phyloP scores from a whole-genome alignment of 2,797 vertebrate species.

The Falco columbarius region DNA sequence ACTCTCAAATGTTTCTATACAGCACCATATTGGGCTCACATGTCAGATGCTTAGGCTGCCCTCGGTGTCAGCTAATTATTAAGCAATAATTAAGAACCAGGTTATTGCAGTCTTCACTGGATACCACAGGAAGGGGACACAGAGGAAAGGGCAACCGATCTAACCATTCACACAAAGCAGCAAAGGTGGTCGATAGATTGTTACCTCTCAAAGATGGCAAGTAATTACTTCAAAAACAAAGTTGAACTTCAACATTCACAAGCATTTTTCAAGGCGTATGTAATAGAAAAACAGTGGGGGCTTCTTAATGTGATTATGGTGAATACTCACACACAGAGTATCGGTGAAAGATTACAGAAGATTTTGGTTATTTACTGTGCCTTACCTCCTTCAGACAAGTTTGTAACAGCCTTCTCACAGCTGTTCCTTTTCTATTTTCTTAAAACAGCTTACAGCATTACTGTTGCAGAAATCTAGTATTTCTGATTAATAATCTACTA shows the following conservation, averaged over 20 bases:
- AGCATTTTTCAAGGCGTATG: neutral
- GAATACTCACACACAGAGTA: neutral
- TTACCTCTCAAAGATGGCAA: neutral
- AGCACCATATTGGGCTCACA: neutral
- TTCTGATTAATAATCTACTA: conserved; percentile 17
- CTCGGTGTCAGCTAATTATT: neutral
- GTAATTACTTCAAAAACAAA: neutral
- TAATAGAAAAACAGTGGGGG: neutral
- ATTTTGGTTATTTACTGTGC: neutral
- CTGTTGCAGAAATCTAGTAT: neutral
- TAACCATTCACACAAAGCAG: neutral
- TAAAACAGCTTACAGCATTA: neutral
- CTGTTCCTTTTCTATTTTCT: neutral
- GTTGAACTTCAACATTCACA: neutral
- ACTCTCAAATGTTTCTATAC: neutral
- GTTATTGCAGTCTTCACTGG: neutral
- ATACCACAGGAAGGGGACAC: neutral
- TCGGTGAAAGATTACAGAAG: neutral
- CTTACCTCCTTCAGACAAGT: neutral
- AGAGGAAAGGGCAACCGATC: neutral
- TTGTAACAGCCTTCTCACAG: neutral
- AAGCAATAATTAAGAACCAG: neutral
- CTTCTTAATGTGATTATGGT: neutral
- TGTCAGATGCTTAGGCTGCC: neutral
- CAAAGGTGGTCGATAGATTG: neutral